Percentiles rank a stretch among this genome's conserved stretches.
phyloP scores from a whole-genome alignment of 2,888 invertebrate genomes.

The Xestobium rufovillosum region DNA sequence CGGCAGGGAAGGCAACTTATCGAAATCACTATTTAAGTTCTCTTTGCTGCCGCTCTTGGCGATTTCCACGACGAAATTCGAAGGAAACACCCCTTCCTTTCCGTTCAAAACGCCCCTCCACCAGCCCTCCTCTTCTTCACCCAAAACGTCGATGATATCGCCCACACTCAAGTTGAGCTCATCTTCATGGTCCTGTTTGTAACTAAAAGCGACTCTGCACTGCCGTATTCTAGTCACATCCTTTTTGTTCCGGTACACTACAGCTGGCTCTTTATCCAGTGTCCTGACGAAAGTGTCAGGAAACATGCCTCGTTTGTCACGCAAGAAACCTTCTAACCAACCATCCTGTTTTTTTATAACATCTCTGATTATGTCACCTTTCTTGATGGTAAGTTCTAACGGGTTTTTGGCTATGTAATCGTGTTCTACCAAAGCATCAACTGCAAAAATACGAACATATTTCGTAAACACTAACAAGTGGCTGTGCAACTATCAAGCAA shows the following conservation, averaged over 20 bases:
- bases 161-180: slow-evolving; percentile 82
- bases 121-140: slow-evolving; percentile 91
- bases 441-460: too few species aligned
- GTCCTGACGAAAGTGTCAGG: slow-evolving; percentile 82
- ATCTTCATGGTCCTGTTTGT: slow-evolving; percentile 88
- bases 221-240: slow-evolving; percentile 48
- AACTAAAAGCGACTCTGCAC: slow-evolving; percentile 83
- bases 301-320: slow-evolving; percentile 79
- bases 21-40: slow-evolving; percentile 31
- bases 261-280: slow-evolving; percentile 28
- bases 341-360: slow-evolving; percentile 73
- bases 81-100: slow-evolving; percentile 87
- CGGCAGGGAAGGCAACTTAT: slow-evolving; percentile 60
- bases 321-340: slow-evolving; percentile 87
- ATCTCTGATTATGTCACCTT: slow-evolving; percentile 76
- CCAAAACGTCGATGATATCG: slow-evolving; percentile 83
- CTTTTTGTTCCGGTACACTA: slow-evolving; percentile 33
- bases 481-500: too few species aligned
- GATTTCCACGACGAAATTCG: slow-evolving; percentile 76
- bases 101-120: slow-evolving; percentile 82
- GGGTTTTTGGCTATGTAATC: slow-evolving; percentile 79
- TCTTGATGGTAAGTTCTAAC: slow-evolving; percentile 75
- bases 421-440: slow-evolving; percentile 79
- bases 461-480: slow-evolving; percentile 1
- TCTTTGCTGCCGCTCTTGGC: slow-evolving; percentile 26